A percentile compares a stretch with the other conserved stretches of the same genome.
These are phyloP conservation scores for Hyperoplus immaculatus DNA, from an alignment of 2,797 vertebrate species.

Conservation along the genomic window DNA sequence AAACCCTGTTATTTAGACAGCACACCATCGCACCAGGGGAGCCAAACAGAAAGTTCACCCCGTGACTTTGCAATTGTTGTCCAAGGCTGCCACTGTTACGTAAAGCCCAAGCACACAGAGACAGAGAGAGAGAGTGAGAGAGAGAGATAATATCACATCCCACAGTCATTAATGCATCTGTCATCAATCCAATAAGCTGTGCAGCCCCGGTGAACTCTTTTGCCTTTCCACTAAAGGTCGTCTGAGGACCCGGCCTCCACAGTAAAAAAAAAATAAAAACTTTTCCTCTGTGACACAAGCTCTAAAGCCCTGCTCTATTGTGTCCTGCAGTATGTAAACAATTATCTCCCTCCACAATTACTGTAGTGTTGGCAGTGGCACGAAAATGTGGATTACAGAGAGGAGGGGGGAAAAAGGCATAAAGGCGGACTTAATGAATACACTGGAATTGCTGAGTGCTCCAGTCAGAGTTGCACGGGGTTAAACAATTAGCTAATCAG, in stretches of 20 bases:
- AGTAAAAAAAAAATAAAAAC: constrained; percentile 43
- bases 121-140: constrained; percentile 19
- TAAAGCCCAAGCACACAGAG: constrained; percentile 32
- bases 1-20: constrained; percentile 14
- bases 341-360: constrained; percentile 67
- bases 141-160: constrained; percentile 48
- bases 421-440: constrained; percentile 60
- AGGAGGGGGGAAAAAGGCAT: constrained; percentile 32
- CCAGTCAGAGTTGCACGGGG: constrained; percentile 46
- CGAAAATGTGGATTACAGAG: constrained; percentile 64
- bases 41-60: constrained; percentile 34
- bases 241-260: constrained; percentile 52
- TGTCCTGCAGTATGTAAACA: constrained; percentile 70
- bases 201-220: constrained; percentile 45
- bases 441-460: constrained; percentile 42
- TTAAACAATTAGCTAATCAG: constrained; percentile 68
- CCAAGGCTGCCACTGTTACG: constrained; percentile 36
- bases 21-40: background rate
- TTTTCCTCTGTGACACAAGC: constrained; percentile 38
- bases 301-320: constrained; percentile 31
- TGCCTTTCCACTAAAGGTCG: constrained; percentile 47
- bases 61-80: constrained; percentile 36
- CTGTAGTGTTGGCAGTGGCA: constrained; percentile 40
- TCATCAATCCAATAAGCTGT: constrained; percentile 65
- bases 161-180: constrained; percentile 68